phyloP scores from a whole-genome alignment of 2,888 invertebrate genomes.

The Ophion slaviceki region DNA sequence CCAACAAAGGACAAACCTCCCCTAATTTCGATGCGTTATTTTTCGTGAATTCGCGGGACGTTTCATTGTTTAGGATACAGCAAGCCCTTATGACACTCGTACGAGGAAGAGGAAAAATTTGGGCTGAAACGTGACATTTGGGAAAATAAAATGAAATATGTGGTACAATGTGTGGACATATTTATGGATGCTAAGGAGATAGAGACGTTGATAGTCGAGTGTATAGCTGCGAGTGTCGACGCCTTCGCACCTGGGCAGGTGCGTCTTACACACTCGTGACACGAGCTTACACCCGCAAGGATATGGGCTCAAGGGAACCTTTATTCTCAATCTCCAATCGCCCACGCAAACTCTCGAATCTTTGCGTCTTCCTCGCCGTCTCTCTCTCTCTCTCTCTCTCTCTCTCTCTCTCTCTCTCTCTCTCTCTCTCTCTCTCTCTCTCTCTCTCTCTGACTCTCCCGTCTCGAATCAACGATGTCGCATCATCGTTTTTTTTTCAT shows the following conservation, averaged over 20 bases:
- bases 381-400: background rate
- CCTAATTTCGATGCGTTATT: too few species aligned
- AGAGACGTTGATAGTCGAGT: conserved; percentile 75
- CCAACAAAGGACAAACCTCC: too few species aligned
- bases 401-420: conserved; percentile 14
- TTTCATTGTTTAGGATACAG: too few species aligned
- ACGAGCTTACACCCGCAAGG: conserved; percentile 7
- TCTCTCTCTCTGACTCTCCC: conserved; percentile 12
- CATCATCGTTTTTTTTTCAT: conserved; percentile 30
- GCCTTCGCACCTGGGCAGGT: conserved; percentile 75
- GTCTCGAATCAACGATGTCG: conserved; percentile 40
- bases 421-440: background rate
- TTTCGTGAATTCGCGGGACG: too few species aligned
- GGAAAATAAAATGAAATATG: too few species aligned
- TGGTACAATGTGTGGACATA: conserved; percentile 17
- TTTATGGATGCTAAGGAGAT: conserved; percentile 51
- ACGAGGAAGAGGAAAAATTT: too few species aligned
- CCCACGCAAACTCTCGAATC: conserved; percentile 71
- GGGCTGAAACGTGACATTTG: too few species aligned
- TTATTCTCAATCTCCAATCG: conserved; percentile 73
- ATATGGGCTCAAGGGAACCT: conserved; percentile 69
- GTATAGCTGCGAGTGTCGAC: conserved; percentile 52
- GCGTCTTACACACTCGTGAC: conserved; percentile 52
- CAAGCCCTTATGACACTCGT: too few species aligned
- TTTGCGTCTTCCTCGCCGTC: too few species aligned